Base-by-base conservation (phyloP, 35 echinoderm and acorn worm genomes). In the Ptychodera flava region DNA sequence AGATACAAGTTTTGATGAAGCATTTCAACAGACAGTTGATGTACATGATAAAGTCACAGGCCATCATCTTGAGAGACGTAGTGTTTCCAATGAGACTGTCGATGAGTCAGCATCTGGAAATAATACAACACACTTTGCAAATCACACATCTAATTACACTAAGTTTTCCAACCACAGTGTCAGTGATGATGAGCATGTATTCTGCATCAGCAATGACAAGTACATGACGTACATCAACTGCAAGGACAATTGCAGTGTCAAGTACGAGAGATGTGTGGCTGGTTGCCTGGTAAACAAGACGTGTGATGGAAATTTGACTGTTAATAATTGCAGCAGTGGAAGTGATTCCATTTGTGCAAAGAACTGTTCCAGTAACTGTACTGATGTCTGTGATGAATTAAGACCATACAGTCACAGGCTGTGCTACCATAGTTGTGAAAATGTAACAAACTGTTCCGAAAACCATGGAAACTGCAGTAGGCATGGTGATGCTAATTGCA, bases 321-420 rank as follows among this genome's bases (percentile, higher is more conserved):
- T 32, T 27, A 80, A 45, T 30, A 89, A 82, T 35, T 37, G 87
- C 35, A 81, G 79, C 38, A 80, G 78, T 88, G 33, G 36, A 22
- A 30, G 12, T 28, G 36, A 36, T 1, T 29, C 76, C 12, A 28
- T 31, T 31, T 88, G 87, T 80, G 28, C 81, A 0, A 30, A 88
- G 27, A 15, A 16, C 15, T 88, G 87, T 32, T 36, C 78, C 52
- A 38, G 37, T 33, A 33, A 76, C 14, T 89, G 87, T 34, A 30
- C 2, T 1, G n/a, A 16, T 30, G 10, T 76, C 0, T 82, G 87
- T 75, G 87, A 89, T n/a, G 30, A 83, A 37, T 30, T 89, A 34
- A 37, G 28, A 88, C 1, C 28, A 12, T 22, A 64, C 6, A 64
- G 45, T 64, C 22, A 64, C 45, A 64, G 45, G 6, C 6, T 12